phyloP scores from a whole-genome alignment of 2,797 vertebrate genomes.

The Xiphorhynchus erythropygius region DNA sequence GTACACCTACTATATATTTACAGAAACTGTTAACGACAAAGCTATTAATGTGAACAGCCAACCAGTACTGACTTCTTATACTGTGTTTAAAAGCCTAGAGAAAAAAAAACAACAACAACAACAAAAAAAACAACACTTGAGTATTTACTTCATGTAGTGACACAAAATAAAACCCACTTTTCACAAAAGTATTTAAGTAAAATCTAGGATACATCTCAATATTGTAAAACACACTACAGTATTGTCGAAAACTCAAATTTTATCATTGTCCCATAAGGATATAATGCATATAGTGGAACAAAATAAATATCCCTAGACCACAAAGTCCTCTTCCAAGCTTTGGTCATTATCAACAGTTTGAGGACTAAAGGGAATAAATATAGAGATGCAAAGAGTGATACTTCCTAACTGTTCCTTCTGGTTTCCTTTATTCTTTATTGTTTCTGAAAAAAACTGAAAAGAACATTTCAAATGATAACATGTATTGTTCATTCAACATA shows the following conservation, averaged over 20 bases:
- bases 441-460: neutral
- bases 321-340: neutral
- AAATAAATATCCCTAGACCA: neutral
- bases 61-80: neutral
- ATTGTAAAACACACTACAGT: neutral
- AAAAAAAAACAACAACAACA: neutral
- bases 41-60: neutral
- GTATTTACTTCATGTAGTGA: neutral
- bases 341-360: neutral
- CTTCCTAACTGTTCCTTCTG: neutral
- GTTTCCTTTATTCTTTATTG: neutral
- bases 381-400: neutral
- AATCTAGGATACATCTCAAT: neutral
- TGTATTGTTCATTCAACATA: neutral
- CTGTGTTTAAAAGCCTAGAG: neutral
- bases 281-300: neutral
- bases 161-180: neutral
- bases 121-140: neutral
- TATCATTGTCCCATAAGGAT: neutral
- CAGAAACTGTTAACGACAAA: neutral
- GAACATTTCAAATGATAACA: neutral
- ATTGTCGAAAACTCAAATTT: neutral
- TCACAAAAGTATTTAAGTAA: neutral
- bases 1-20: neutral
- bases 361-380: neutral